Evolutionary conservation across 2,888 invertebrate species (phyloP).

Genomic region (Ypsolopha sequella): DNA sequence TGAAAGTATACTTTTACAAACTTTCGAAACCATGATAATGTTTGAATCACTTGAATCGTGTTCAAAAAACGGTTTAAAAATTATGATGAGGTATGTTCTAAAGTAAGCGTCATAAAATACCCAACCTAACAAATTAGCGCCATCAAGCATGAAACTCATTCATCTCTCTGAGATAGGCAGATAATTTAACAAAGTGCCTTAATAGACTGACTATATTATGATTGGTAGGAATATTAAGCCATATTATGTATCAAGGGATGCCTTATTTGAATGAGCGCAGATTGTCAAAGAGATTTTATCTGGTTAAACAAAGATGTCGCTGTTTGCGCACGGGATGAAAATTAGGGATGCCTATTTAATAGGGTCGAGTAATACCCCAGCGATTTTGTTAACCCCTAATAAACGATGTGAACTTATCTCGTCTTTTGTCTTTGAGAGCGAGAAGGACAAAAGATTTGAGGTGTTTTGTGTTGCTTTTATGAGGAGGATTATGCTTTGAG

Average conservation of each 20-base stretch:
- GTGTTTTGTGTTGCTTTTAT: not conserved
- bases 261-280: constrained; percentile 67
- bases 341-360: constrained; percentile 53
- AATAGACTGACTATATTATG: constrained; percentile 18
- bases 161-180: constrained; percentile 10
- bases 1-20: too few relatives aligned
- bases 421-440: constrained; percentile 4
- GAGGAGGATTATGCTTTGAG: not conserved
- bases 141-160: constrained; percentile 2
- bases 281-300: constrained; percentile 72
- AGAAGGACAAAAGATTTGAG: not conserved
- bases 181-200: constrained; percentile 17
- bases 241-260: constrained; percentile 54
- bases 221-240: constrained; percentile 43
- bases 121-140: constrained; percentile 5
- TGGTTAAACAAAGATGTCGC: constrained; percentile 63
- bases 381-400: constrained; percentile 32
- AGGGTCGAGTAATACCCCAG: constrained; percentile 56
- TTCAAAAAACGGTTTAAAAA: too few relatives aligned
- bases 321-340: constrained; percentile 54
- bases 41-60: too few relatives aligned
- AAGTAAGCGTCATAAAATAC: too few relatives aligned
- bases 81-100: too few relatives aligned
- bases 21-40: too few relatives aligned
- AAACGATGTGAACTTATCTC: not conserved